Percentiles rank a stretch among this genome's conserved stretches.
Conservation (phyloP, 2,888 invertebrate species). For the Noctua janthina region DNA sequence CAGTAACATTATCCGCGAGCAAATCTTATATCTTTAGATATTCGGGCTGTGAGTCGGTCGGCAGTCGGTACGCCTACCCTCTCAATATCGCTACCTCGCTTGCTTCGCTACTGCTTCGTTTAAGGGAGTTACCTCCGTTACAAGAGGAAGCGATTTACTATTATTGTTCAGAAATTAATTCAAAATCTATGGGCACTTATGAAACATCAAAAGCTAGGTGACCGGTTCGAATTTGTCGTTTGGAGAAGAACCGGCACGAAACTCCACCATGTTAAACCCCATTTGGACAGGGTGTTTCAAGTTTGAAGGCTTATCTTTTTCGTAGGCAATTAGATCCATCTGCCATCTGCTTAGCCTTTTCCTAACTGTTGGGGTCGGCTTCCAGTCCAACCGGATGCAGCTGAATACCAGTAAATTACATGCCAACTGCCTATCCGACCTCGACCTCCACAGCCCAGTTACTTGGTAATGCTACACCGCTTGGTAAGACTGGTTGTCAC, state of each 20-base stretch:
- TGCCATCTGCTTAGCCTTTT: neutral
- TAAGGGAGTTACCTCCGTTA: constrained; percentile 44
- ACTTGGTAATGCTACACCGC: neutral
- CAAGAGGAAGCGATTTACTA: constrained; percentile 40
- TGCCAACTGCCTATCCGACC: neutral
- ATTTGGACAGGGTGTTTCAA: neutral
- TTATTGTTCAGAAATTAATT: neutral
- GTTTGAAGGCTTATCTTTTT: neutral
- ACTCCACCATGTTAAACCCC: neutral
- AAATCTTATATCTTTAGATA: constrained; percentile 71
- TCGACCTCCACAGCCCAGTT: neutral
- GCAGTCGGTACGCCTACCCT: constrained; percentile 76
- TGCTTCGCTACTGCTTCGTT: constrained; percentile 69
- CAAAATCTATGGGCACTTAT: neutral
- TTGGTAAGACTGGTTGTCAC: neutral
- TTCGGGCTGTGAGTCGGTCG: constrained; percentile 59
- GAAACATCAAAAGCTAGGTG: neutral
- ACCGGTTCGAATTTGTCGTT: neutral
- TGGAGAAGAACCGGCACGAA: neutral
- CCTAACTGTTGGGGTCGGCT: neutral
- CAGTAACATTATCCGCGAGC: constrained; percentile 64
- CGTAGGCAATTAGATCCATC: neutral
- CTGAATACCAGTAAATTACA: neutral
- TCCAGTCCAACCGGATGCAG: neutral
- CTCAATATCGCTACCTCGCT: constrained; percentile 79